These are phyloP conservation scores for Columba janthina DNA, from an alignment of 2,113 vertebrate genomes.

Conservation along the genomic window DNA sequence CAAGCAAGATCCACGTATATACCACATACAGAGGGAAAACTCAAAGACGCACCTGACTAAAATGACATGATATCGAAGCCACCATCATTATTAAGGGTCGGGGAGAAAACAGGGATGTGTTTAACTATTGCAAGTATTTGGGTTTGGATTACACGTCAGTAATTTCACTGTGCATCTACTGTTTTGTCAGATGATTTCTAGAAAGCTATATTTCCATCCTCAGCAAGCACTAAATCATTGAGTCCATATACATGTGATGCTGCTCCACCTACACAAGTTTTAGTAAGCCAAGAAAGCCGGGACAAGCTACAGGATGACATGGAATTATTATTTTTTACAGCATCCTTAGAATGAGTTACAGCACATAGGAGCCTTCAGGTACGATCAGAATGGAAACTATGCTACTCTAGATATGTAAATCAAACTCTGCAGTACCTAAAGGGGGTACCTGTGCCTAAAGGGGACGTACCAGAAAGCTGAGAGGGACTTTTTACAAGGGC, in stretches of 20 bases:
- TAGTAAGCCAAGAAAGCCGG: neutral
- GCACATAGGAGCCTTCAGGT: neutral
- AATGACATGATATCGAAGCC: neutral
- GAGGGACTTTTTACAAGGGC: no score
- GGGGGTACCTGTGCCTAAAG: no score
- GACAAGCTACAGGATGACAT: neutral
- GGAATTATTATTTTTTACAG: neutral
- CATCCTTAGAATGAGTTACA: neutral
- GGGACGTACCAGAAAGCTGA: no score
- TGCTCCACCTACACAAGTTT: neutral
- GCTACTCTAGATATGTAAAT: neutral
- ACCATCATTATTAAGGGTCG: neutral
- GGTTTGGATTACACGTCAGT: neutral
- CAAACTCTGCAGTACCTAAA: neutral
- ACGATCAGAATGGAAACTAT: neutral
- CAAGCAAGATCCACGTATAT: neutral
- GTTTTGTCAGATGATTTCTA: neutral
- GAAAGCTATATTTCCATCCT: neutral
- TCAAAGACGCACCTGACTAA: neutral
- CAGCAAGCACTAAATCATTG: neutral
- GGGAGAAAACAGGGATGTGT: neutral
- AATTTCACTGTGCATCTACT: neutral
- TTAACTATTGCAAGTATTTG: neutral
- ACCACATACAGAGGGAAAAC: neutral
- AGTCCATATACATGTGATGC: neutral